A percentile compares a stretch with the other conserved stretches of the same genome.
Evolutionary conservation across 2,113 vertebrate species (phyloP).

Genomic region (Morone chrysops): DNA sequence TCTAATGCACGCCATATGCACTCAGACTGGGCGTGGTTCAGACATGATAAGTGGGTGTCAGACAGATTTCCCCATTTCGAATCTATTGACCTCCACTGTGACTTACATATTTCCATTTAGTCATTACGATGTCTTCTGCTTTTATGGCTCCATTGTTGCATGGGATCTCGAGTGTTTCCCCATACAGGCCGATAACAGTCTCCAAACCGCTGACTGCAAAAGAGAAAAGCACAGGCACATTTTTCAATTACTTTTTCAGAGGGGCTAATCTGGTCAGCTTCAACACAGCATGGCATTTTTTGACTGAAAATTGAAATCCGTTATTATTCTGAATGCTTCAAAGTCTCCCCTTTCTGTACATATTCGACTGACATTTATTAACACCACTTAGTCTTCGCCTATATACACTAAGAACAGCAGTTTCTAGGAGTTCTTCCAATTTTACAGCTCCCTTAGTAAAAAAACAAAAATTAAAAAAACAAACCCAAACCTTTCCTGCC

Average conservation of each 20-base stretch:
- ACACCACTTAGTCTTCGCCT: constrained; percentile 28
- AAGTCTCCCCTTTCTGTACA: constrained; percentile 1
- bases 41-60: constrained; percentile 69
- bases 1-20: constrained; percentile 61
- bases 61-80: constrained; percentile 47
- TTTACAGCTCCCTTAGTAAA: constrained; percentile 35
- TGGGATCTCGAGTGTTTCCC: constrained; percentile 91
- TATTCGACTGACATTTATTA: constrained; percentile 46
- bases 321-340: constrained; percentile 39
- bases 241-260: constrained; percentile 38
- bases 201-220: constrained; percentile 85
- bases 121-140: constrained; percentile 81
- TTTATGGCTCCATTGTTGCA: constrained; percentile 79
- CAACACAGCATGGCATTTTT: constrained; percentile 34
- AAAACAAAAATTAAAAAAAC: background rate
- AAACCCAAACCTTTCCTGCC: constrained; percentile 22
- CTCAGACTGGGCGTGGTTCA: constrained; percentile 74
- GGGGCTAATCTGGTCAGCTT: constrained; percentile 34
- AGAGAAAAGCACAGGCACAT: constrained; percentile 51
- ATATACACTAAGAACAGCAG: constrained; percentile 10
- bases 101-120: constrained; percentile 99
- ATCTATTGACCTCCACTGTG: constrained; percentile 57
- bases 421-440: constrained; percentile 42
- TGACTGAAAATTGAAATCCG: constrained; percentile 35
- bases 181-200: constrained; percentile 88